Percentiles rank a stretch among this genome's conserved stretches.
Evolutionary conservation across 2,888 invertebrate species (phyloP).

Genomic region (Mechanitis messenoides): DNA sequence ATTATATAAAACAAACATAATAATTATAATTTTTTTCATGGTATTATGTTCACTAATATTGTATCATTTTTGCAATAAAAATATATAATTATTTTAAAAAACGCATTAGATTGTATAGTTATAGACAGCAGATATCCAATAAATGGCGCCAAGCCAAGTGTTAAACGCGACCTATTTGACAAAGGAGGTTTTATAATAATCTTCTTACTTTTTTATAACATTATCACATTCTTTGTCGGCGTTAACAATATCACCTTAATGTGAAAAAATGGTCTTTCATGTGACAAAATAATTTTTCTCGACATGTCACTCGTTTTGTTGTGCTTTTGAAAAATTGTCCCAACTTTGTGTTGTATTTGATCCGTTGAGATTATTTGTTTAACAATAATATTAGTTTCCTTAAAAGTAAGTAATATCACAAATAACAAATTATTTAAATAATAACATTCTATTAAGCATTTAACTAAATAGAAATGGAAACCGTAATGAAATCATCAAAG

Average conservation of each 20-base stretch:
- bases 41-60: background rate
- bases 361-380: too few relatives aligned
- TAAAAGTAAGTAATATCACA: too few relatives aligned
- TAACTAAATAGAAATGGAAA: too few relatives aligned
- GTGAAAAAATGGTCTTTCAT: constrained; percentile 17
- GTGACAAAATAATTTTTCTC: constrained; percentile 25
- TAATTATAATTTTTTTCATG: too few relatives aligned
- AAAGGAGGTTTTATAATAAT: constrained; percentile 51
- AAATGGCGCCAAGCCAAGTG: constrained; percentile 60
- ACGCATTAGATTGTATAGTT: background rate
- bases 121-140: constrained; percentile 16
- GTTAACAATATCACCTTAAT: constrained; percentile 9
- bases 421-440: too few relatives aligned
- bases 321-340: constrained; percentile 7
- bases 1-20: too few relatives aligned
- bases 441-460: too few relatives aligned
- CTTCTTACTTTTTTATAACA: constrained; percentile 33
- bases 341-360: too few relatives aligned
- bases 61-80: background rate
- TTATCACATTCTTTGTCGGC: constrained; percentile 34
- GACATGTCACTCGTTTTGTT: constrained; percentile 17
- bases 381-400: too few relatives aligned
- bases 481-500: too few relatives aligned
- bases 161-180: constrained; percentile 59
- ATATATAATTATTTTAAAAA: background rate